Base-by-base conservation (phyloP, 1,140 invertebrate genomes). In the Bursaphelenchus mucronatus region DNA sequence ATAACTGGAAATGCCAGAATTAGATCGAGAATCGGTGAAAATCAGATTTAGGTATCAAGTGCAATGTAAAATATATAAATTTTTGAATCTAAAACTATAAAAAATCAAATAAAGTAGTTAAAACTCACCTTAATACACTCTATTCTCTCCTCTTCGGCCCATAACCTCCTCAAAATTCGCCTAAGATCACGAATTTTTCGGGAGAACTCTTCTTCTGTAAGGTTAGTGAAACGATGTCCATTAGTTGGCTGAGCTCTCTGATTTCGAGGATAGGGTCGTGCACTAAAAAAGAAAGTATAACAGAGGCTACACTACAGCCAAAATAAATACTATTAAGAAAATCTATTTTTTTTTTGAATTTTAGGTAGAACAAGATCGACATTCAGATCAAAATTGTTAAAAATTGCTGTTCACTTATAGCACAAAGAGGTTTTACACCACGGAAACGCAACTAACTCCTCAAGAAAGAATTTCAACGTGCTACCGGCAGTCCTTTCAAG, bases 41-140 rank as follows among this genome's bases (percentile, higher is more conserved):
- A 17, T n/a, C 19, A 40, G 6, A 11, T 30, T 9, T n/a, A 15
- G 6, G 13, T 15, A 45, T 30, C 30, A 30, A 30, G 30, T 30
- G 30, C 2, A 30, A 30, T 30, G 5, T 30, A 30, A 30, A 30
- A 30, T 30, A 30, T 30, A 5, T 30, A 1, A 30, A 30, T 30
- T 30, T 30, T 30, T 30, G 30, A 30, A 30, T 30, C 30, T 40
- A 5, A 41, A 44, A 1, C 6, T 61, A 21, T 15, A 19, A 56
- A 13, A 53, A 40, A 0, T 44, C 13, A 58, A 69, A 30, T 21
- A 8, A 53, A 63, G 43, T 5, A 15, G n/a, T 21, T 68, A 9
- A 8, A 8, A 10, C 19, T 46, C 30, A 75, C 70, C 49, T 64
- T 64, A 40, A 72, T 72, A 50, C 70, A 72, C 13, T 72, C 70